Base-by-base conservation (phyloP, 2,888 invertebrate species). In the Andrena haemorrhoa region DNA sequence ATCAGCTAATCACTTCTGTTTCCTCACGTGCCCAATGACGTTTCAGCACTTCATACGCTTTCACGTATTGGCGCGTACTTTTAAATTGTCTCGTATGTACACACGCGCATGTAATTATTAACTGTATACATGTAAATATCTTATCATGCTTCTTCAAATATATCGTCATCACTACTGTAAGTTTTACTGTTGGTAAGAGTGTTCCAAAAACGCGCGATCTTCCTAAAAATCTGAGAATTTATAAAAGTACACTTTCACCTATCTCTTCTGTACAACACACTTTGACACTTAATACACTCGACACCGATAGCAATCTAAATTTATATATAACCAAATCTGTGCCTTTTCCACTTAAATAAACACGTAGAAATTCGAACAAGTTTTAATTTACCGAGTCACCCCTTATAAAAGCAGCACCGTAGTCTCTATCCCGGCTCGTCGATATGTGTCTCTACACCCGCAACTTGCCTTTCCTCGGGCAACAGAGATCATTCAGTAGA, bases 161-260 rank as follows among this genome's bases (percentile, higher is more conserved):
- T 26, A 56, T 56, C 3, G 33, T 26, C 53, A 35, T 26, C 26
- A 5, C 2, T 68, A 56, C n/a, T 53, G n/a, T 5, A 0, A 58
- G 58, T 31, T 12, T 29, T 20, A 20, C 8, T 2, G 47, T 76
- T 79, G 78, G 63, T 29, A 51, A 23, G 29, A 56, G 23, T 64
- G 63, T n/a, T 29, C 0, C 5, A 16, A 2, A 2, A 10, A 5
- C n/a, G 53, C 20, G 68, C 56, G 41, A 56, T 51, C 2, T 49
- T 49, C 10, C 20, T 6, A 16, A 51, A 29, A 58, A 12, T 26
- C n/a, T 51, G 7, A 5, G 61, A 41, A n/a, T 78, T 61, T 33
- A 8, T 10, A n/a, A 26, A 7, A 69, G 35, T 2, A 33, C 16
- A 7, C 20, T 8, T 29, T 16, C 12, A 16, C 29, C 23, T n/a